Conservation (phyloP, 1,140 invertebrate species). For the Dreissena rostriformis region DNA sequence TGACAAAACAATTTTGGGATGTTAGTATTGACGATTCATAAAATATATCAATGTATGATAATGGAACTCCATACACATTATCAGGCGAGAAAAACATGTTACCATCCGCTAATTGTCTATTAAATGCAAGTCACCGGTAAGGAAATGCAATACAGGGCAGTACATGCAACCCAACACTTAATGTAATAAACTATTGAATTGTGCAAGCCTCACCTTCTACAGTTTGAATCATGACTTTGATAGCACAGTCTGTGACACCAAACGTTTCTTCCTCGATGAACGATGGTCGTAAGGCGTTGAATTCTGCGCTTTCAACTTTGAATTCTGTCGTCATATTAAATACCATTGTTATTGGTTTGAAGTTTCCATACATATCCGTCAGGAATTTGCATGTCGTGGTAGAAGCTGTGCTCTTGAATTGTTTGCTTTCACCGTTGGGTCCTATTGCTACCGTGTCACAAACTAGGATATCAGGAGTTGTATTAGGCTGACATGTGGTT, state of each 20-base stretch:
- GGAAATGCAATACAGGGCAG: not conserved
- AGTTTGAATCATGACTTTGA: not conserved
- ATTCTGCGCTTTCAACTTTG: not conserved
- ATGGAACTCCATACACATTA: too few relatives aligned
- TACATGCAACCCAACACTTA: not conserved
- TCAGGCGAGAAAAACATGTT: too few relatives aligned
- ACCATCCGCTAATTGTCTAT: not conserved
- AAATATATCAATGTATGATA: too few relatives aligned
- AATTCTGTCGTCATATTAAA: not conserved
- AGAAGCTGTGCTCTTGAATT: not conserved
- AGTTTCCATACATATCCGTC: slow-evolving; percentile 16
- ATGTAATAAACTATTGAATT: not conserved
- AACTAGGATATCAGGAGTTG: not conserved
- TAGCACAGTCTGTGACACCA: not conserved
- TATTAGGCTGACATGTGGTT: not conserved
- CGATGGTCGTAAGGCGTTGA: not conserved
- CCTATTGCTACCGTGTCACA: not conserved
- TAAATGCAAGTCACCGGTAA: not conserved
- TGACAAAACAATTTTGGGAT: not conserved
- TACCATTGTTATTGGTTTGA: not conserved
- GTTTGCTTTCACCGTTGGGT: not conserved
- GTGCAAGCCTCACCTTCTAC: not conserved
- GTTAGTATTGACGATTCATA: not conserved
- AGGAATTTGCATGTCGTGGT: not conserved
- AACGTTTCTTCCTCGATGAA: not conserved